Percentiles rank a stretch among this genome's conserved stretches.
phyloP scores from a whole-genome alignment of 2,797 vertebrate species.

The Lerista edwardsae region DNA sequence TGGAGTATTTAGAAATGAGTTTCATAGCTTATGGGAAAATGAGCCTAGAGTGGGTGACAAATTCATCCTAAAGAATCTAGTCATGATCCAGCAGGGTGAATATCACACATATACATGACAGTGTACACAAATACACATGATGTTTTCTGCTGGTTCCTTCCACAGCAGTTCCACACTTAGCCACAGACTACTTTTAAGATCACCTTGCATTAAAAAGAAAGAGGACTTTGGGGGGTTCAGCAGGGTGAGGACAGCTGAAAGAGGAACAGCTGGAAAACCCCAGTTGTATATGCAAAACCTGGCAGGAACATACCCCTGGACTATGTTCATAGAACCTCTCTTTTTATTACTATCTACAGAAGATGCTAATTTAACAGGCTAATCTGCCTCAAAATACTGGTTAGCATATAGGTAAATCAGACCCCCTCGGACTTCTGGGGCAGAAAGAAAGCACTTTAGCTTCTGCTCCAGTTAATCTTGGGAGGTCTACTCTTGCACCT shows the following conservation, averaged over 20 bases:
- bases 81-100: neutral
- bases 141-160: conserved; percentile 3
- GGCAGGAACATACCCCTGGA: neutral
- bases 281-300: neutral
- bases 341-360: neutral
- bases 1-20: conserved; percentile 5
- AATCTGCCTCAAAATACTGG: neutral
- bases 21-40: conserved; percentile 29
- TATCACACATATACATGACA: neutral
- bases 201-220: neutral
- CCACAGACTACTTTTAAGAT: neutral
- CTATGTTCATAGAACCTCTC: neutral
- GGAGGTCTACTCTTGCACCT: neutral
- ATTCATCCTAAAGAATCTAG: conserved; percentile 34
- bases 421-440: neutral
- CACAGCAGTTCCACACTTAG: neutral
- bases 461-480: neutral
- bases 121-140: neutral
- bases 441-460: neutral
- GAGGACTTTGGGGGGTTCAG: neutral
- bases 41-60: neutral
- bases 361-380: neutral
- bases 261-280: neutral
- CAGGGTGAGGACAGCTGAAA: neutral
- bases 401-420: neutral